Base-by-base conservation (phyloP, 2,888 invertebrate species). In the Axea sp. region DNA sequence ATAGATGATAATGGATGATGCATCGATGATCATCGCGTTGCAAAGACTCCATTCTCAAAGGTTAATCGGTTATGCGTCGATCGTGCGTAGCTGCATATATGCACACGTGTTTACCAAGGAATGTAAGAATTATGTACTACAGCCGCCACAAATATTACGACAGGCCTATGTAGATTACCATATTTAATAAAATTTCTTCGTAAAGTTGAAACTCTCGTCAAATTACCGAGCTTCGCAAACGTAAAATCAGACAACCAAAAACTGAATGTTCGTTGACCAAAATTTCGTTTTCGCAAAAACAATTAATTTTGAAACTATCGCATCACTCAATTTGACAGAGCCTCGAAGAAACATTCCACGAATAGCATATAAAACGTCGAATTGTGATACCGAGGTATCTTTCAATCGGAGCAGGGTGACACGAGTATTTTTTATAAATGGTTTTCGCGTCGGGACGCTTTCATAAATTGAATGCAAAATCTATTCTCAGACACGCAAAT, bases 401-500 rank as follows among this genome's bases (percentile, higher is more conserved):
- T n/a, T 26, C 22, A 2, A 12, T 26, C 43, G 1, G 8, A 8
- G 14, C 8, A 1, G 7, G 2, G 8, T 19, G 1, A 4, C 7
- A 39, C 11, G 22, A 31, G 2, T 3, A 19, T 19, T 64, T 53
- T 55, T 26, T 35, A 11, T 31, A 65, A 4, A 6, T 22, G 24
- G 24, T 17, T 37, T 55, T 53, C 37, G 60, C 60, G 49, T 59
- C 41, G 43, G 24, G 30, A 17, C 19, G 33, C 28, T 43, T 55
- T 11, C 24, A 15, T 47, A 62, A 71, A 71, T 71, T 71, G 55
- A 71, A 71, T 71, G 41, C 62, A 55, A 60, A 75, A 60, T 65
- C 65, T 71, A 71, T 75, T 65, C 60, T 67, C 64, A 65, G 59
- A 64, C 55, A 67, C 60, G 53, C 53, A 59, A 65, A 65, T 69